Percentiles rank a stretch among this genome's conserved stretches.
phyloP scores from a whole-genome alignment of 2,888 invertebrate genomes.

The Chironomus riparius region DNA sequence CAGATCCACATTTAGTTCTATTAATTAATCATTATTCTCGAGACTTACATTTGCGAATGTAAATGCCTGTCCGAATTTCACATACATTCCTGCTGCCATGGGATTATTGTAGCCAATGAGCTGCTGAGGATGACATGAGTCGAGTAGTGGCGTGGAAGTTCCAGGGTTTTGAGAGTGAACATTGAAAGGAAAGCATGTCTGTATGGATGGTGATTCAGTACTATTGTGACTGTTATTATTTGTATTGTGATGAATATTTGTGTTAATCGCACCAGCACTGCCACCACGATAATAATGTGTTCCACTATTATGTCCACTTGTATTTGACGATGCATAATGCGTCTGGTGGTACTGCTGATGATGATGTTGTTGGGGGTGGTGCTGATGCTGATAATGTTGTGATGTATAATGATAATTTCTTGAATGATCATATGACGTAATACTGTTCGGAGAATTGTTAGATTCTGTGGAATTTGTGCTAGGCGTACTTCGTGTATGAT shows the following conservation, averaged over 20 bases:
- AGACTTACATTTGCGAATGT: constrained; percentile 42
- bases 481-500: constrained; percentile 38
- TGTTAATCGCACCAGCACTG: constrained; percentile 30
- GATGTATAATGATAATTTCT: constrained; percentile 16
- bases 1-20: neutral
- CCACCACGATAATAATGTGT: constrained; percentile 28
- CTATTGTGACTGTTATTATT: neutral
- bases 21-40: neutral
- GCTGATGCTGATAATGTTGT: constrained; percentile 24
- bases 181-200: constrained; percentile 27
- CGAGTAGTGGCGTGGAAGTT: neutral
- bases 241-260: constrained; percentile 32
- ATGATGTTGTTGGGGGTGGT: constrained; percentile 27
- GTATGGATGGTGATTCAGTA: constrained; percentile 10
- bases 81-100: constrained; percentile 41
- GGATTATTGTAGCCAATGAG: constrained; percentile 45
- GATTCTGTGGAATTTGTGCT: constrained; percentile 41
- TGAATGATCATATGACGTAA: constrained; percentile 33
- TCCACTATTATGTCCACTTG: neutral
- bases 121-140: constrained; percentile 36
- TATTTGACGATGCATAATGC: constrained; percentile 22
- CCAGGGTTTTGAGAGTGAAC: constrained; percentile 16
- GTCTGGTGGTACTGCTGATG: constrained; percentile 29
- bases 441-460: constrained; percentile 42
- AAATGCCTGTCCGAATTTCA: constrained; percentile 41